A percentile compares a stretch with the other conserved stretches of the same genome.
These are phyloP conservation scores for Rhaphigaster nebulosa DNA, from an alignment of 2,888 invertebrate genomes.

Conservation along the genomic window DNA sequence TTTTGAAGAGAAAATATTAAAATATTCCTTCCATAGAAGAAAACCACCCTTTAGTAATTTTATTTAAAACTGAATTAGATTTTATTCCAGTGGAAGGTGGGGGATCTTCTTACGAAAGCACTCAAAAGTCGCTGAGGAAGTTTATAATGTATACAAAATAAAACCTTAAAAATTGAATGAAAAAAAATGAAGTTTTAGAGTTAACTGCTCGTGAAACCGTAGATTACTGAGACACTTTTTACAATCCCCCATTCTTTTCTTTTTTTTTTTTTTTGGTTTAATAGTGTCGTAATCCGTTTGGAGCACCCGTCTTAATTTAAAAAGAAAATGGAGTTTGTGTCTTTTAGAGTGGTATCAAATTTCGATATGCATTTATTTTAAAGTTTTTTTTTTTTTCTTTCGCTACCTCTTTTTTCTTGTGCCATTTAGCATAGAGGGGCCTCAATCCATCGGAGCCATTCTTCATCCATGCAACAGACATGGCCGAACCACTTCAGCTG, in stretches of 20 bases:
- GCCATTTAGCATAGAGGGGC: too few relatives aligned
- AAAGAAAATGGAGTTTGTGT: not conserved
- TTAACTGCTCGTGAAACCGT: conserved; percentile 14
- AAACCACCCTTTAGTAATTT: not conserved
- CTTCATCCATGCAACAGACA: too few relatives aligned
- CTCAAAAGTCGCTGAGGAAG: conserved; percentile 20
- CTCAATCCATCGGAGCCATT: too few relatives aligned
- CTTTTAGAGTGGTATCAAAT: not conserved
- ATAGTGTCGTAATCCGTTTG: not conserved
- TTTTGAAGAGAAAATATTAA: too few relatives aligned
- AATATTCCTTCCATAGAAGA: too few relatives aligned
- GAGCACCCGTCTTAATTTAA: not conserved
- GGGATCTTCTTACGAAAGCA: not conserved
- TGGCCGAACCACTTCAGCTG: too few relatives aligned
- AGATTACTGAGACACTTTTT: not conserved
- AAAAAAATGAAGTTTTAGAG: not conserved
- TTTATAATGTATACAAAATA: conserved; percentile 35
- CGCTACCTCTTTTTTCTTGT: too few relatives aligned
- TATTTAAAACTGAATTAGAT: not conserved
- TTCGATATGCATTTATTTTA: not conserved
- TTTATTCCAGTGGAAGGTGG: not conserved
- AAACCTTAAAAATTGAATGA: conserved; percentile 18
- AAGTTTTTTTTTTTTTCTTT: too few relatives aligned
- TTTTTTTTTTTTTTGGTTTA: too few relatives aligned
- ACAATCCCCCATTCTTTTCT: too few relatives aligned